phyloP scores from a whole-genome alignment of 2,797 vertebrate species.

The Silurus lanzhouensis region DNA sequence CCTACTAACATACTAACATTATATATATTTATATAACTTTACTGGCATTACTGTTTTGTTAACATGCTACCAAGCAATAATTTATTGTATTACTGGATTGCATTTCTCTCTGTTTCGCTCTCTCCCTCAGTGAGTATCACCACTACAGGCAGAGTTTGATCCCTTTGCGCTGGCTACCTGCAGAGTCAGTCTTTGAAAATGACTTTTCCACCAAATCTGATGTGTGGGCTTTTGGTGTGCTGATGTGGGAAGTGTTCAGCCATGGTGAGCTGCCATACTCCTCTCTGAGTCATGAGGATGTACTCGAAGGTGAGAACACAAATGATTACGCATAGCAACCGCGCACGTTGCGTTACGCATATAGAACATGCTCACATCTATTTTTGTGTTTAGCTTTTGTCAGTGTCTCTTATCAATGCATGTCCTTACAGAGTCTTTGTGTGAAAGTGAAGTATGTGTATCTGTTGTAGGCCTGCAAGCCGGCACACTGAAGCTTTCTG shows the following conservation, averaged over 20 bases:
- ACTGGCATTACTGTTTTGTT: not conserved
- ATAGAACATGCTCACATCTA: not conserved
- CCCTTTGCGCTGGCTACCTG: conserved; percentile 92
- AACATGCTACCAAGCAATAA: not conserved
- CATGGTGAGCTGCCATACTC: conserved; percentile 88
- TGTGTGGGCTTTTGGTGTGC: conserved; percentile 92
- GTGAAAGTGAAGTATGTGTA: not conserved
- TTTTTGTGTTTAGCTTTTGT: not conserved
- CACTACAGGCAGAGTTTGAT: conserved; percentile 93
- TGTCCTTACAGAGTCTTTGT: not conserved
- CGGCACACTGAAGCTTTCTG: conserved; percentile 81
- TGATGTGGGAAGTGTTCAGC: conserved; percentile 96
- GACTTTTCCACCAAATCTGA: conserved; percentile 96
- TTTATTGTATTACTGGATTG: not conserved
- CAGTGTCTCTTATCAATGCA: not conserved
- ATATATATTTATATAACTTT: not conserved
- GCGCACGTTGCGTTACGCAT: not conserved
- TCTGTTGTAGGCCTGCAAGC: conserved; percentile 80
- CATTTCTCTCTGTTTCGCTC: not conserved
- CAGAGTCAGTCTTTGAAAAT: conserved; percentile 88
- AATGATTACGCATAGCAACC: not conserved
- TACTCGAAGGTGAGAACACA: conserved; percentile 83
- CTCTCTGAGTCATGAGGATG: conserved; percentile 84
- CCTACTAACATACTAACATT: no score
- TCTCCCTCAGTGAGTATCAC: conserved; percentile 86